Evolutionary conservation across 2,113 vertebrate genomes (phyloP).

Genomic region (Origma solitaria): DNA sequence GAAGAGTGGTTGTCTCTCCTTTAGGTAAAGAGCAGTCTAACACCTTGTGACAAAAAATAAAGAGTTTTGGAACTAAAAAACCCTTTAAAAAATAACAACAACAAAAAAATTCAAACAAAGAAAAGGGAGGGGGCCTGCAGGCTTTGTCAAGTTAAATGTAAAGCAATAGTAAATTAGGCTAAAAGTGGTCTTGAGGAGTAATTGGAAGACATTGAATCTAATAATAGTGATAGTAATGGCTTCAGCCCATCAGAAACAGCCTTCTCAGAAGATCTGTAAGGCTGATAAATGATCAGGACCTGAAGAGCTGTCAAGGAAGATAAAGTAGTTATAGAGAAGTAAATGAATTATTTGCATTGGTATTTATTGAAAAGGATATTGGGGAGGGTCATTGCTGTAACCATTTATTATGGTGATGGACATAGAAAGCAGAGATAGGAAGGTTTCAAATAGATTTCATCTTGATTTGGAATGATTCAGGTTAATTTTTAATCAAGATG

Average conservation of each 20-base stretch:
- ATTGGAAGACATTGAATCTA: neutral
- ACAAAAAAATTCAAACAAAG: neutral
- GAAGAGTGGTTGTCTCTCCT: neutral
- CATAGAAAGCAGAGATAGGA: neutral
- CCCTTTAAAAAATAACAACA: neutral
- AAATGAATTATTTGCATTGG: constrained; percentile 12
- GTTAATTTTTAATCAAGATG: neutral
- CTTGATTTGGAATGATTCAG: neutral
- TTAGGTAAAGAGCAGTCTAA: neutral
- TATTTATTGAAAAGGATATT: neutral
- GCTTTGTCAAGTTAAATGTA: neutral
- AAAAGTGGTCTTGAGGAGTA: neutral
- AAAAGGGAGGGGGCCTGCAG: neutral
- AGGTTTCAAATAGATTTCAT: neutral
- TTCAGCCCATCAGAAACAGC: constrained; percentile 1
- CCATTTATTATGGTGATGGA: neutral
- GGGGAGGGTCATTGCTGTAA: neutral
- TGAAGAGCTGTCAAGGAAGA: constrained; percentile 29
- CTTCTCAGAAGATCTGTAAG: neutral
- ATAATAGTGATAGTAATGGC: neutral
- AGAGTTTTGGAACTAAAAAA: neutral
- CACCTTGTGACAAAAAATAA: neutral
- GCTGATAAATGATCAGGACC: constrained; percentile 2
- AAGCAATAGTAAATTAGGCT: neutral
- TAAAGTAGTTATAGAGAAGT: neutral